Evolutionary conservation across 2,888 invertebrate genomes (phyloP), one percentile per base, ranked within the genome.

Genomic region (Lithophane semibrunnea): DNA sequence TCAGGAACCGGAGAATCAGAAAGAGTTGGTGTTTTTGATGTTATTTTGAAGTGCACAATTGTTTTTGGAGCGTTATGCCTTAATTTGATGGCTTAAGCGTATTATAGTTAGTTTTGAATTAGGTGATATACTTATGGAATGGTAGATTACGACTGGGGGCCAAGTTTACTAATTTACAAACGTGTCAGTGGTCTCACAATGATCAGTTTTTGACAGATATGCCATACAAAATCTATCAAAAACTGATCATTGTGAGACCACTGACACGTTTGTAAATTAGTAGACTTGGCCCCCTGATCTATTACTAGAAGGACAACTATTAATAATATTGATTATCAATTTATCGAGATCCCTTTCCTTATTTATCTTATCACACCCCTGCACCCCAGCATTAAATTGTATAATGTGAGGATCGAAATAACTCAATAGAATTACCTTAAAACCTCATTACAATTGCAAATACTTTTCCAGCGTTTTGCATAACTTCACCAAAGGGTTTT

Each of bases 361-460:
- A 60, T 29, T 65, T 58, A n/a, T 69, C 37, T 65, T 58, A n/a
- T 69, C 37, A 73, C 73, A 64, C 49, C 54, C 54, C 21, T 37
- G 37, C 72, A 80, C 66, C 56, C 56, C 16, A 24, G 3, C 54
- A 63, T 13, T 13, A 63, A 9, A 29, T 4, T 21, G 16, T 56
- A 47, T 13, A 69, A 73, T 13, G 21, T 49, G 42, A 67, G 66
- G 66, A 80, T 79, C 63, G 82, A 82, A 85, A 80, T 86, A 84
- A 81, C 63, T 66, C 63, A 72, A 74, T 77, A 77, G 60, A 82
- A 84, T 86, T 10, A 37, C 9, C 52, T 10, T 37, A 82, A 85
- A 85, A 85, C 88, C 89, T 88, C 82, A 90, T 90, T 90, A 89
- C 75, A 84, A 86, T 90, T 86, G 87, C 86, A 82, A 90, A 87